Evolutionary conservation across 2,797 vertebrate species (phyloP).

Genomic region (Luscinia megarhynchos): DNA sequence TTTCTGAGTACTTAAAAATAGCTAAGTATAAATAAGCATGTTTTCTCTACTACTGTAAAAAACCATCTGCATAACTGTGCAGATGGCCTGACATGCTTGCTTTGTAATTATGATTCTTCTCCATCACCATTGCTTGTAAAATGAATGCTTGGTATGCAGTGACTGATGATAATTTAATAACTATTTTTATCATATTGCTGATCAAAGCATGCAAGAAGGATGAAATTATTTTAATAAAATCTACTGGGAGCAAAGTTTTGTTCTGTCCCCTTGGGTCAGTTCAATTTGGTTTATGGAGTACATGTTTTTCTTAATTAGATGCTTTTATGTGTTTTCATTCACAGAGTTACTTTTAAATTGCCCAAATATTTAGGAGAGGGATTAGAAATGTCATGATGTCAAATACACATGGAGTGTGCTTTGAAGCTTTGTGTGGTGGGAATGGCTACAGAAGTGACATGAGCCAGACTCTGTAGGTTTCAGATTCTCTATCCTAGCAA

Average conservation of each 20-base stretch:
- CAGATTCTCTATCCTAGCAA: not conserved
- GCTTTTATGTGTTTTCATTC: not conserved
- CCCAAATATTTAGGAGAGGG: not conserved
- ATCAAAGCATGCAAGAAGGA: not conserved
- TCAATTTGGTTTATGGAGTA: not conserved
- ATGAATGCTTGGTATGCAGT: not conserved
- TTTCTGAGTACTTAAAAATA: not conserved
- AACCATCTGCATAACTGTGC: not conserved
- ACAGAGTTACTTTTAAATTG: not conserved
- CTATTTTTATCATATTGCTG: not conserved
- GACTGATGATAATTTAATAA: not conserved
- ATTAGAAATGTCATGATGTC: not conserved
- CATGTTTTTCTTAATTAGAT: not conserved
- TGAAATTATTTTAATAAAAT: not conserved
- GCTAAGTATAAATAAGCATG: not conserved
- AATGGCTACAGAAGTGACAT: not conserved
- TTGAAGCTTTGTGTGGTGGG: not conserved
- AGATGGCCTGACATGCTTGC: not conserved
- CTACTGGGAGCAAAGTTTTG: not conserved
- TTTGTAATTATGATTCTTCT: not conserved
- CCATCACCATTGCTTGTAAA: not conserved
- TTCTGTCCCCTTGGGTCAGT: not conserved
- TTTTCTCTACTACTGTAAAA: not conserved
- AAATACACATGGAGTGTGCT: not conserved
- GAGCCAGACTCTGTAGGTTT: not conserved